Base-by-base conservation (phyloP, 2,113 vertebrate genomes). In the Pollachius pollachius region DNA sequence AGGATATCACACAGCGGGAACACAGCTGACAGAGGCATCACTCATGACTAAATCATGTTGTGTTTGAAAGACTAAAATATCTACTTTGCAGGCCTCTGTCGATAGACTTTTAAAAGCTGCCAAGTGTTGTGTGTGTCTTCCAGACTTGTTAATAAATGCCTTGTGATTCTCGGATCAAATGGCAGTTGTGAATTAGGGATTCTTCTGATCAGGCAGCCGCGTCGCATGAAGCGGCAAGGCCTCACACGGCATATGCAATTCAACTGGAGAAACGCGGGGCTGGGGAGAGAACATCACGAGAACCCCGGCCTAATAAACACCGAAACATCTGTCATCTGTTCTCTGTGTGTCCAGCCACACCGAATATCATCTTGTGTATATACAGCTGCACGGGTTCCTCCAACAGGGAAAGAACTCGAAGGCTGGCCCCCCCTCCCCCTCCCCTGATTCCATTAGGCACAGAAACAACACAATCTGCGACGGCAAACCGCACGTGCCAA, bases 141-240 rank as follows among this genome's bases (percentile, higher is more conserved):
- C 72, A 88, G 77, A 73, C 81, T 84, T 77, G 80, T 87, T 86
- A 86, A 90, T 87, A 88, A 88, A 90, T 88, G 89, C 83, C 84
- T 73, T 89, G 79, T 89, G 87, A 90, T 88, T 85, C 82, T 70
- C 25, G 81, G 85, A 90, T 88, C 85, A 89, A 90, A 89, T 73
- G 76, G 75, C n/a, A 78, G 68, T 72, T 73, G 82, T 61, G 74
- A 79, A 87, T 89, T 85, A 90, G 74, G 3, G 68, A 88, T 89
- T 88, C 83, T 69, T 90, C 84, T 88, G 80, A 90, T 91, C 82
- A 76, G 21, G 21, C 74, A 73, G 78, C 30, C 30, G 82, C 80
- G 77, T 68, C 79, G 77, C 64, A 13, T 71, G 67, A 72, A 67
- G 82, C n/a, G 73, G 80, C 62, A 58, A n/a, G 62, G 69, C 68